Percentiles rank a stretch among this genome's conserved stretches.
Conservation (phyloP, 2,113 vertebrate species). For the Zapus hudsonius region DNA sequence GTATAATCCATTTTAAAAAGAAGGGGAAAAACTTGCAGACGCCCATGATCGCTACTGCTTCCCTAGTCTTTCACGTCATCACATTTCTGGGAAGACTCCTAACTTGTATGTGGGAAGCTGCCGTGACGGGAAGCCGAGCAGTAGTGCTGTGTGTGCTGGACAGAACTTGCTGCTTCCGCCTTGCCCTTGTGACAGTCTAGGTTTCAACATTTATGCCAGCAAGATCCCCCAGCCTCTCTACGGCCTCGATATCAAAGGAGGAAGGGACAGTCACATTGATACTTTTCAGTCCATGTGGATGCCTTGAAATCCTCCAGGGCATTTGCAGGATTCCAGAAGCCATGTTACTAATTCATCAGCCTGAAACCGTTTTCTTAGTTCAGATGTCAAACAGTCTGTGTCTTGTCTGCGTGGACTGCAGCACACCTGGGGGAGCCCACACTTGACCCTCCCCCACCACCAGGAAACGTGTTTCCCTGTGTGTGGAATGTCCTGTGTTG, state of each 20-base stretch:
- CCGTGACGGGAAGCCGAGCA: slow-evolving; percentile 24
- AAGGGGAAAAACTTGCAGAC: neutral
- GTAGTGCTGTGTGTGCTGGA: neutral
- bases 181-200: too few relatives aligned
- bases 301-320: neutral
- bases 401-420: neutral
- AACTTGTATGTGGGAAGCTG: slow-evolving; percentile 36
- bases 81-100: slow-evolving; percentile 30
- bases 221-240: neutral
- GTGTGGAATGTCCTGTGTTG: slow-evolving; percentile 76
- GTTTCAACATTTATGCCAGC: slow-evolving; percentile 19
- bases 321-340: slow-evolving; percentile 3
- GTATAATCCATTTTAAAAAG: neutral
- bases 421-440: neutral
- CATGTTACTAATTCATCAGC: neutral
- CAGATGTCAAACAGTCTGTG: neutral
- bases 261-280: too few relatives aligned
- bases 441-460: neutral
- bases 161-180: too few relatives aligned
- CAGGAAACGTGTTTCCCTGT: slow-evolving; percentile 71
- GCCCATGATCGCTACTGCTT: neutral
- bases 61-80: neutral
- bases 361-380: neutral
- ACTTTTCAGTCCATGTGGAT: too few relatives aligned
- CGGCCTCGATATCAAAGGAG: too few relatives aligned